phyloP scores from a whole-genome alignment of 2,888 invertebrate species.

The Drosophila hawaiiensis region DNA sequence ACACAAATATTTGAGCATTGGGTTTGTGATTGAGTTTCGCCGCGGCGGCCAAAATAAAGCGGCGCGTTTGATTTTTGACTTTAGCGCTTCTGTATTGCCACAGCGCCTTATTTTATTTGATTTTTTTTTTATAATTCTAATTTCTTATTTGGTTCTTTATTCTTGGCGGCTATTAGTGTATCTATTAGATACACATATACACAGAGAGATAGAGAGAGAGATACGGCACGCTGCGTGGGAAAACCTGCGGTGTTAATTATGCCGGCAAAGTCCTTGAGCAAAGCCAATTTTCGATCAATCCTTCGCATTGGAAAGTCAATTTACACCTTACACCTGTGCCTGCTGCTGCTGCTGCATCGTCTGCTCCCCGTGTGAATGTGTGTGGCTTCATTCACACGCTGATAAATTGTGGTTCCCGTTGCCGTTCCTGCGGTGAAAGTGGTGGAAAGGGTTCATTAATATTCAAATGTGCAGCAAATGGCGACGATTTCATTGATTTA shows the following conservation, averaged over 20 bases:
- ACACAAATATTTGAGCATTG: slow-evolving; percentile 83
- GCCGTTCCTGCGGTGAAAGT: slow-evolving; percentile 58
- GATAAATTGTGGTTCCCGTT: slow-evolving; percentile 64
- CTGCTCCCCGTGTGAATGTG: slow-evolving; percentile 25
- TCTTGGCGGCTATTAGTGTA: slow-evolving; percentile 64
- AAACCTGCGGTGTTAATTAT: slow-evolving; percentile 80
- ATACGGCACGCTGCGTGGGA: slow-evolving; percentile 73
- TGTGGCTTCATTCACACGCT: slow-evolving; percentile 82
- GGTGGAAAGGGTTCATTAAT: slow-evolving; percentile 71
- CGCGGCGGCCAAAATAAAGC: slow-evolving; percentile 60
- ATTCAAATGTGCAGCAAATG: slow-evolving; percentile 59
- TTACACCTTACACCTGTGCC: slow-evolving; percentile 70
- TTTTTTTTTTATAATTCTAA: slow-evolving; percentile 56
- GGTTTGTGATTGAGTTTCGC: slow-evolving; percentile 68
- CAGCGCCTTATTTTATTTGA: slow-evolving; percentile 21
- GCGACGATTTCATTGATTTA: slow-evolving; percentile 70
- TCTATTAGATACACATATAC: slow-evolving; percentile 60
- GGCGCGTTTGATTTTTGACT: slow-evolving; percentile 70
- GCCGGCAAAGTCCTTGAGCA: slow-evolving; percentile 51
- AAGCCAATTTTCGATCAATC: slow-evolving; percentile 50
- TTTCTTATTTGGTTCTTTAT: slow-evolving; percentile 64
- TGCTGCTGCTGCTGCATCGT: background rate
- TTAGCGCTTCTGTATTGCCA: slow-evolving; percentile 83
- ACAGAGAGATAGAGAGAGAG: slow-evolving; percentile 17
- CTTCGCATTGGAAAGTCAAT: slow-evolving; percentile 66